Conservation (phyloP, 2,113 vertebrate species). For the Microtus pennsylvanicus region DNA sequence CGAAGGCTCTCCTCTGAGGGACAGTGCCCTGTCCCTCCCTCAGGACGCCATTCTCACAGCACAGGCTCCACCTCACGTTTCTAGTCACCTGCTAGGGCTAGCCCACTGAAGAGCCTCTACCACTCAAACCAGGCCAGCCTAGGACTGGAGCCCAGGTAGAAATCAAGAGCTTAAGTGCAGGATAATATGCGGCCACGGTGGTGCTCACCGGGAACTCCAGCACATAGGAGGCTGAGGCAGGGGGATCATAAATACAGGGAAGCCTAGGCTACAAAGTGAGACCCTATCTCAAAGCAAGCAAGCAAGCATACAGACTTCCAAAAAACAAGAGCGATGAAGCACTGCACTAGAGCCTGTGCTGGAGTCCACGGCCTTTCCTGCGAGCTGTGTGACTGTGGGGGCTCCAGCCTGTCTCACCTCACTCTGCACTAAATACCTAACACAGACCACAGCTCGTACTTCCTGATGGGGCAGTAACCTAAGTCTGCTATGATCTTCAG, state of each 20-base stretch:
- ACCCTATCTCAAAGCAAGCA: background rate
- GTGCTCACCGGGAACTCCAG: too few relatives aligned
- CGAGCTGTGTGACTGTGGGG: background rate
- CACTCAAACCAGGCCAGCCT: background rate
- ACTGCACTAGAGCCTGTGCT: too few relatives aligned
- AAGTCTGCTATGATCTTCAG: background rate
- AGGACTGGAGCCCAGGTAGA: background rate
- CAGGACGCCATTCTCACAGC: background rate
- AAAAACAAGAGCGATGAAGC: background rate
- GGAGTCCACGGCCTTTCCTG: background rate
- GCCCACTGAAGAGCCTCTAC: background rate
- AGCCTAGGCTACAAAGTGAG: background rate
- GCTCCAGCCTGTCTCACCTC: background rate
- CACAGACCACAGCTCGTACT: background rate
- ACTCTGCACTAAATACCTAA: background rate
- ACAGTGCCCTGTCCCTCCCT: accelerated
- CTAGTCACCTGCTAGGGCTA: background rate
- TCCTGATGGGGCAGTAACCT: background rate
- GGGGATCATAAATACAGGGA: background rate
- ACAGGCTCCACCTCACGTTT: background rate
- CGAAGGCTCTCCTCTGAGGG: background rate
- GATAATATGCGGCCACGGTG: background rate
- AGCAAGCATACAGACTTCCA: background rate
- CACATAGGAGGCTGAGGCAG: background rate
- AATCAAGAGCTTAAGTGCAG: background rate